Conservation (phyloP, 2,888 invertebrate species). For the Seira sanloemensis region DNA sequence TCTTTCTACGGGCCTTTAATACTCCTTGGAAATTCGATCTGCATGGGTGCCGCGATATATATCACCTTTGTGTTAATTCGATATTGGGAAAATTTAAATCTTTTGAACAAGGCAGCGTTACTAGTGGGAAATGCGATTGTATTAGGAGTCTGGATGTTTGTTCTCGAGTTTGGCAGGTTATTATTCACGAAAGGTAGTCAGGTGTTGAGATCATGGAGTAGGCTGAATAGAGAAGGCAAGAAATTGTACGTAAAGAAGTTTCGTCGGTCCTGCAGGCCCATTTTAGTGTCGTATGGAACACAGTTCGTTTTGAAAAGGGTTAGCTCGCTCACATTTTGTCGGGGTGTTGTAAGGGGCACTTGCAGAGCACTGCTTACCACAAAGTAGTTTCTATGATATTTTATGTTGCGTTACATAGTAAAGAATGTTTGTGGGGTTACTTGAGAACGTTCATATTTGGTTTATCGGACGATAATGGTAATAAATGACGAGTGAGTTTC, state of each 20-base stretch:
- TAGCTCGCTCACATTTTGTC: background rate
- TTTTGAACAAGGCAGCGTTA: background rate
- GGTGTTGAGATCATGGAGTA: background rate
- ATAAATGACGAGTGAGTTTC: no score
- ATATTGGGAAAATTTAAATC: slow-evolving; percentile 2
- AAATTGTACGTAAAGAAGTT: background rate
- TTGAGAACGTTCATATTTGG: no score
- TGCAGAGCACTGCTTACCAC: background rate
- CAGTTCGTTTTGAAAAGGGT: background rate
- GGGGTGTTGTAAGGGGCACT: background rate
- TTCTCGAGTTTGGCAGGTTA: background rate
- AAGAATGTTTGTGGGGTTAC: no score
- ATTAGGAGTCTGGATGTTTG: background rate
- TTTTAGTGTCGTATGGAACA: background rate
- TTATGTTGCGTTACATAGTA: no score
- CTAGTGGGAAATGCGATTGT: background rate
- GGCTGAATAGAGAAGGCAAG: background rate
- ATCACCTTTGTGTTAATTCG: slow-evolving; percentile 11
- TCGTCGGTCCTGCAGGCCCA: background rate
- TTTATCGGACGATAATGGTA: no score
- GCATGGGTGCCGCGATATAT: background rate
- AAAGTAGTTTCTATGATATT: no score
- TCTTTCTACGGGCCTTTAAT: no score
- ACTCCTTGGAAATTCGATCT: background rate
- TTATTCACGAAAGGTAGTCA: background rate